These are phyloP conservation scores for Brachycybe producta DNA, from an alignment of 2,888 invertebrate genomes.

Conservation along the genomic window DNA sequence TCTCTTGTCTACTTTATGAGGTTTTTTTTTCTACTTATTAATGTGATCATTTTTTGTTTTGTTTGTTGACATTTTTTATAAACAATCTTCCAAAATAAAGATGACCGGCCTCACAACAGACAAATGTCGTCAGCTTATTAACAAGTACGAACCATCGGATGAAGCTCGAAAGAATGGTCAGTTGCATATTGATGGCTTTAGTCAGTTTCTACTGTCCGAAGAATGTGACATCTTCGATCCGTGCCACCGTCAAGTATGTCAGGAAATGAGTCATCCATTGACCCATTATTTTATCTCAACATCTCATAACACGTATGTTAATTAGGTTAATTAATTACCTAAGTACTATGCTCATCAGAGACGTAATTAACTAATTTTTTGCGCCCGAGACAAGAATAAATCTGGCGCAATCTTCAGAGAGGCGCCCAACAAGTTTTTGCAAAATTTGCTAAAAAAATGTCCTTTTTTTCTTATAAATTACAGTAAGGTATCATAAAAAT, in stretches of 20 bases:
- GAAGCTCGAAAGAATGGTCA: conserved; percentile 40
- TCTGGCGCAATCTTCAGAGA: too few species aligned
- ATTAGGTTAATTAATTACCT: background rate
- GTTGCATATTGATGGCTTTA: conserved; percentile 43
- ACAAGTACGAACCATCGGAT: conserved; percentile 42
- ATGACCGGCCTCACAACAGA: conserved; percentile 40
- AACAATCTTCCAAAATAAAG: too few species aligned
- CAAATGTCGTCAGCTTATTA: conserved; percentile 40
- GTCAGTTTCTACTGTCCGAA: conserved; percentile 34
- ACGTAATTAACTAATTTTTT: too few species aligned
- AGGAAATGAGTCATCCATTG: conserved; percentile 43
- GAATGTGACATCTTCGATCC: conserved; percentile 42
- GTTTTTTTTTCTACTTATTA: too few species aligned
- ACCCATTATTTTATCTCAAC: conserved; percentile 41
- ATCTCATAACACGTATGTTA: conserved; percentile 40
- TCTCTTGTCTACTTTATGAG: too few species aligned
- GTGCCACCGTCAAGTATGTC: conserved; percentile 36
- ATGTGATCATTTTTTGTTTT: too few species aligned
- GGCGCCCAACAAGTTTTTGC: too few species aligned
- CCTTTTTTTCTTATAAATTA: background rate
- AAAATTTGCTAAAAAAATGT: too few species aligned
- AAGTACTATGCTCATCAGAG: too few species aligned
- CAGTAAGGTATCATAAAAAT: too few species aligned
- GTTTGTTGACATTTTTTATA: too few species aligned
- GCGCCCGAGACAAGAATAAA: too few species aligned